Evolutionary conservation across 2,113 vertebrate species (phyloP).

Genomic region (Lepisosteus oculatus): DNA sequence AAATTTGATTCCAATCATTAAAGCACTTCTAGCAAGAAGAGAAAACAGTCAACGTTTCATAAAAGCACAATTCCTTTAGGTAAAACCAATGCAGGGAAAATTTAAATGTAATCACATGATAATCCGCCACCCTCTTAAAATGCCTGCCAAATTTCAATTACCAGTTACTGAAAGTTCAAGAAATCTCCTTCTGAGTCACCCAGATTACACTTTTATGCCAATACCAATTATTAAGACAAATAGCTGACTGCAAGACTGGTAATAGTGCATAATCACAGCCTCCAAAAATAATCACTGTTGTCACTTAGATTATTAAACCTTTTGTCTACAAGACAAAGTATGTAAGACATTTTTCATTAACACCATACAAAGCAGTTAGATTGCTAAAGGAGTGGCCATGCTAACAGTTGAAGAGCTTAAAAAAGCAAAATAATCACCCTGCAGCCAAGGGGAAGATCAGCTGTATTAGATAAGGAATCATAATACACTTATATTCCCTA

Average conservation of each 20-base stretch:
- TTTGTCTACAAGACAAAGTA: slow-evolving; percentile 2
- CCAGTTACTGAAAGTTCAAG: neutral
- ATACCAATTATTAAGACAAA: slow-evolving; percentile 36
- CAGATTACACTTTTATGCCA: slow-evolving; percentile 6
- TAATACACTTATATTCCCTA: too few species aligned
- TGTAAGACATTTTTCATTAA: slow-evolving; percentile 6
- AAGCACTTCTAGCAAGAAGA: too few species aligned
- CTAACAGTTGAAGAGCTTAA: neutral
- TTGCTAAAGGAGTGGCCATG: neutral
- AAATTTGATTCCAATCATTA: too few species aligned
- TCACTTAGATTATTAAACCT: slow-evolving; percentile 18
- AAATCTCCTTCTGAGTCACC: slow-evolving; percentile 11
- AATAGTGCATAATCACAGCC: slow-evolving; percentile 31
- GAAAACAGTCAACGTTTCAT: too few species aligned
- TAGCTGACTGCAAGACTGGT: slow-evolving; percentile 21
- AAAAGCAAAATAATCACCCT: too few species aligned
- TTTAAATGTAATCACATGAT: too few species aligned
- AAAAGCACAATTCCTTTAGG: too few species aligned
- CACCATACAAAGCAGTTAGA: slow-evolving; percentile 2
- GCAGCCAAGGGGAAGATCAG: too few species aligned
- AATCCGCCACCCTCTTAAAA: neutral
- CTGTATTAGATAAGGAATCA: too few species aligned
- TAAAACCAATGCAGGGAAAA: too few species aligned
- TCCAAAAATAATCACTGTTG: slow-evolving; percentile 16
- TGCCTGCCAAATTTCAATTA: slow-evolving; percentile 22